Percentiles rank a stretch among this genome's conserved stretches.
phyloP scores from a whole-genome alignment of 2,797 vertebrate species.

The Cryptoprocta ferox region DNA sequence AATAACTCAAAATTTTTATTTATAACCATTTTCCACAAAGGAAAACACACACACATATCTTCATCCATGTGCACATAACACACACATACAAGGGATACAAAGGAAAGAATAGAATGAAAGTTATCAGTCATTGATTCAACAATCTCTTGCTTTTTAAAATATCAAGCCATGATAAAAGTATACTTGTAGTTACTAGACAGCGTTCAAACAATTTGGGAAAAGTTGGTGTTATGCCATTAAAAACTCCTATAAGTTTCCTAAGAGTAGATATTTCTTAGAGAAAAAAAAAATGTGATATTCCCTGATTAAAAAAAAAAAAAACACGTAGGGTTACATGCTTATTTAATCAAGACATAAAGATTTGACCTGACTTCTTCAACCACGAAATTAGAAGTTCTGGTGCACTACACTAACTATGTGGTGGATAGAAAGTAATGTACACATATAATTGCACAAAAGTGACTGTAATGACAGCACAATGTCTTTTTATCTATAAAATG shows the following conservation, averaged over 20 bases:
- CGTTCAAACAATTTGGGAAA: neutral
- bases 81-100: neutral
- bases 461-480: neutral
- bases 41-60: neutral
- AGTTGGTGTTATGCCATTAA: neutral
- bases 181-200: neutral
- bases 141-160: neutral
- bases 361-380: neutral
- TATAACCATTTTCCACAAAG: neutral
- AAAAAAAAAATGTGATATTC: neutral
- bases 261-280: neutral
- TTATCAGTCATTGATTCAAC: neutral
- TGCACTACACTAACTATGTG: neutral
- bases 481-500: constrained; percentile 75
- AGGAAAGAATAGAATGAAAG: neutral
- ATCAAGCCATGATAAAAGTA: neutral
- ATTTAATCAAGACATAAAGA: neutral
- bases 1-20: neutral
- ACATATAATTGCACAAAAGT: neutral
- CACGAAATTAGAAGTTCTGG: neutral
- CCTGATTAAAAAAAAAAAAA: neutral
- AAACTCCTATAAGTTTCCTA: neutral
- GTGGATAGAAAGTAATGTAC: neutral
- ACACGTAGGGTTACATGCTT: neutral
- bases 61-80: neutral